Evolutionary conservation across 2,888 invertebrate genomes (phyloP), one percentile per base, ranked within the genome.

Genomic region (Habrosyne pyritoides): DNA sequence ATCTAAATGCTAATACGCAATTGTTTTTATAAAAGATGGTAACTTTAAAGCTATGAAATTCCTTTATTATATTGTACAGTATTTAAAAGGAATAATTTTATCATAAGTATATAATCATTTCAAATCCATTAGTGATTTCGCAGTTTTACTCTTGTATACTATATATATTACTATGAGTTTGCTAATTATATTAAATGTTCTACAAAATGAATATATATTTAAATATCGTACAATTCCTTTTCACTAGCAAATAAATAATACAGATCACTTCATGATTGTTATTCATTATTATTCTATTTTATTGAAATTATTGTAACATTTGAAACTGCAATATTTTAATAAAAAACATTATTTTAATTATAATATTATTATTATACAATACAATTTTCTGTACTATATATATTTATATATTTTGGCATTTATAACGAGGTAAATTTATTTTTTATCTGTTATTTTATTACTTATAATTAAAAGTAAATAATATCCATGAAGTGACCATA

Each of bases 61-160:
- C 77, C 77, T 76, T 81, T 67, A 59, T 67, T 67, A 70, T 80
- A 77, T 77, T 64, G 65, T 79, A 78, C 71, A 76, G 64, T 65
- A 67, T 62, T 55, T 56, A 57, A 72, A 77, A 77, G 77, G 78
- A 77, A 77, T 79, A 64, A 66, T 68, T 73, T 70, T 69, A 71
- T 74, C 58, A 69, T 74, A 73, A 68, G 60, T 79, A 78, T 81
- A 77, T 78, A 77, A 67, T 76, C 64, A 72, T 83, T 83, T 91
- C 91, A 91, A 91, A 91, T 91, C 91, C 91, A 61, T 91, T 85
- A 89, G 91, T 91, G 91, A 79, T 70, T 80, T 87, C 91, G 90
- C 90, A 91, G 90, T 88, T 82, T 73, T 77, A 67, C 71, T 79
- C 78, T 64, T 69, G 70, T 77, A 71, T 42, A 72, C 69, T 79